Conservation (phyloP, 1,140 invertebrate genomes). For the Episyrphus balteatus region DNA sequence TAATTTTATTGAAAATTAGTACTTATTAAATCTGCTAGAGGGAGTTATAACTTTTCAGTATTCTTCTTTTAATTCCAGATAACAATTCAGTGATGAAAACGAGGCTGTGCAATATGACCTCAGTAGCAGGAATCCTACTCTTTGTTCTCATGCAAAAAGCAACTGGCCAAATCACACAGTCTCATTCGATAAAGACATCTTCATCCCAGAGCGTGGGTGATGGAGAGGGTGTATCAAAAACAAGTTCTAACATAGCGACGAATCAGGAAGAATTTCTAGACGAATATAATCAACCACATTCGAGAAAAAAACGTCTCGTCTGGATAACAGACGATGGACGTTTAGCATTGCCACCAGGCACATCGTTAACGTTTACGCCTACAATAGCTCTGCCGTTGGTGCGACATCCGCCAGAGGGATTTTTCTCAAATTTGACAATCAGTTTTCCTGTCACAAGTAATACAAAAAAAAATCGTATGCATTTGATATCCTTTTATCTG, state of each 20-base stretch:
- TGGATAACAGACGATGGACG: slow-evolving; percentile 75
- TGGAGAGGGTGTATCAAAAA: no score
- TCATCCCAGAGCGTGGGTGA: no score
- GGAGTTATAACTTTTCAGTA: no score
- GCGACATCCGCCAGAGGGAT: slow-evolving; percentile 69
- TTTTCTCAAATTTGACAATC: slow-evolving; percentile 72
- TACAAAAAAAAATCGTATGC: slow-evolving; percentile 3
- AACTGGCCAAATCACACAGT: no score
- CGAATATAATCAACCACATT: slow-evolving; percentile 41
- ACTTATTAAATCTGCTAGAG: no score
- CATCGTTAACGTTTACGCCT: slow-evolving; percentile 64
- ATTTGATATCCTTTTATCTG: slow-evolving; percentile 1
- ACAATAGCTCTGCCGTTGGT: slow-evolving; percentile 71
- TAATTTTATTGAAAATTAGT: no score
- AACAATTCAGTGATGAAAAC: no score
- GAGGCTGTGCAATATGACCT: no score
- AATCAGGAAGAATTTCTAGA: slow-evolving; percentile 8
- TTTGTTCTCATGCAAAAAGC: no score
- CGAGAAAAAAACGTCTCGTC: slow-evolving; percentile 64
- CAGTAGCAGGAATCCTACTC: no score
- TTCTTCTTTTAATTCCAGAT: no score
- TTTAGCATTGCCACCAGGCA: slow-evolving; percentile 68
- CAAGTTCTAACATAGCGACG: background rate
- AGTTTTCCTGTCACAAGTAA: slow-evolving; percentile 80
- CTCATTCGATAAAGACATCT: no score